Conservation (phyloP, 2,113 vertebrate species). For the Tinamus guttatus region DNA sequence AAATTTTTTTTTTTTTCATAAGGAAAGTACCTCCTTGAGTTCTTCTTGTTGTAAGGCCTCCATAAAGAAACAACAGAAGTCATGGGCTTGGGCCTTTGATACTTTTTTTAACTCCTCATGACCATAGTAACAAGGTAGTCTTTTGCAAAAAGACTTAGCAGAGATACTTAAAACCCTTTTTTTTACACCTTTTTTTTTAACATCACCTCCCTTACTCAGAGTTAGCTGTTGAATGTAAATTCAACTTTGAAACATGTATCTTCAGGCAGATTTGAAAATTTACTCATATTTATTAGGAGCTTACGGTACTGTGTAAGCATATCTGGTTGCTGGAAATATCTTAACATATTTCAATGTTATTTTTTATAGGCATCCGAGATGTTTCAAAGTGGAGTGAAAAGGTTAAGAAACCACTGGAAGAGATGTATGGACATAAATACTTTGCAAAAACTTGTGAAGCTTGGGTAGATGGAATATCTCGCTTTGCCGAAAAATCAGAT, state of each 20-base stretch:
- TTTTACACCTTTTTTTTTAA: background rate
- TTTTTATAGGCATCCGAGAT: slow-evolving; percentile 84
- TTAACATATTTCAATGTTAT: background rate
- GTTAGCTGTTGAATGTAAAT: background rate
- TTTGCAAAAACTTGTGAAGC: slow-evolving; percentile 85
- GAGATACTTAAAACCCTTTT: background rate
- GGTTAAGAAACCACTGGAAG: slow-evolving; percentile 86
- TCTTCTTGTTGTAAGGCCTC: background rate
- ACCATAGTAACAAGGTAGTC: background rate
- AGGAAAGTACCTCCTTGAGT: background rate
- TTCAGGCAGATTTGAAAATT: background rate
- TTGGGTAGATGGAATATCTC: slow-evolving; percentile 86
- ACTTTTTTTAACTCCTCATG: background rate
- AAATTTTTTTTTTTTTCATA: background rate
- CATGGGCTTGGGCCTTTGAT: background rate
- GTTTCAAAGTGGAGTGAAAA: slow-evolving; percentile 89
- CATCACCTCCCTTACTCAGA: background rate
- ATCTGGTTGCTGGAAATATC: background rate
- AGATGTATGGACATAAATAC: slow-evolving; percentile 85
- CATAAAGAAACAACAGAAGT: background rate
- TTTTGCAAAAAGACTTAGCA: background rate
- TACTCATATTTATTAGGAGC: background rate
- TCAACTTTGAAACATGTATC: background rate
- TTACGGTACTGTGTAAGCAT: background rate
- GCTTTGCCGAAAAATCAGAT: slow-evolving; percentile 77